Conservation (phyloP, 92 coral and sea anemone genomes). For the Micromussa lordhowensis region DNA sequence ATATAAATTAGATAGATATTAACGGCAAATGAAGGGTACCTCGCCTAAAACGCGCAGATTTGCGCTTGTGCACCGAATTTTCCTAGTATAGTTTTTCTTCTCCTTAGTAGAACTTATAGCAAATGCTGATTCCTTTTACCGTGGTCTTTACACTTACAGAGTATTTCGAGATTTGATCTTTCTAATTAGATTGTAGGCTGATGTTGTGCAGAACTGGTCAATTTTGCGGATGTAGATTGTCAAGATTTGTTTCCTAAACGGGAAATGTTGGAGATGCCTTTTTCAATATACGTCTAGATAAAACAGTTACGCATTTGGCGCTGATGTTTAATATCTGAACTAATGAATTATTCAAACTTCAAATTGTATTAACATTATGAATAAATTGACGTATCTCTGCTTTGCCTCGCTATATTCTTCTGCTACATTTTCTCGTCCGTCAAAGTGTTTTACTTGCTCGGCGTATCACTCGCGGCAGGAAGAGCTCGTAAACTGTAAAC, state of each 20-base stretch:
- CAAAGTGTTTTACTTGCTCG: not conserved
- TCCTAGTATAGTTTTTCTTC: not conserved
- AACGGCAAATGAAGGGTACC: not conserved
- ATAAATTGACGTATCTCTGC: not conserved
- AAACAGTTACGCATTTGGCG: not conserved
- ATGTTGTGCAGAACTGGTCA: not conserved
- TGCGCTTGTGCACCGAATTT: too few relatives aligned
- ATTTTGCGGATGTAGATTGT: not conserved
- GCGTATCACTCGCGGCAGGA: not conserved
- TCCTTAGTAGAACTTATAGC: not conserved
- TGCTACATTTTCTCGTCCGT: not conserved
- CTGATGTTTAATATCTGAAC: not conserved
- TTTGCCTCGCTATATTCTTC: not conserved
- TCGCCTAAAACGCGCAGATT: not conserved
- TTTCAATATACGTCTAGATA: not conserved
- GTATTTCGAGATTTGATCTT: not conserved
- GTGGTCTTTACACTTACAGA: not conserved
- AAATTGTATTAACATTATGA: not conserved
- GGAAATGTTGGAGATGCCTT: not conserved
- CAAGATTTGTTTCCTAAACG: not conserved
- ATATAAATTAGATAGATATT: not conserved
- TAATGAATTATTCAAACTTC: not conserved
- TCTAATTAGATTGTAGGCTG: not conserved
- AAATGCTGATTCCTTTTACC: not conserved
- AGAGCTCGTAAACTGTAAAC: not conserved